Evolutionary conservation across 2,113 vertebrate genomes (phyloP).

Genomic region (Upupa epops): DNA sequence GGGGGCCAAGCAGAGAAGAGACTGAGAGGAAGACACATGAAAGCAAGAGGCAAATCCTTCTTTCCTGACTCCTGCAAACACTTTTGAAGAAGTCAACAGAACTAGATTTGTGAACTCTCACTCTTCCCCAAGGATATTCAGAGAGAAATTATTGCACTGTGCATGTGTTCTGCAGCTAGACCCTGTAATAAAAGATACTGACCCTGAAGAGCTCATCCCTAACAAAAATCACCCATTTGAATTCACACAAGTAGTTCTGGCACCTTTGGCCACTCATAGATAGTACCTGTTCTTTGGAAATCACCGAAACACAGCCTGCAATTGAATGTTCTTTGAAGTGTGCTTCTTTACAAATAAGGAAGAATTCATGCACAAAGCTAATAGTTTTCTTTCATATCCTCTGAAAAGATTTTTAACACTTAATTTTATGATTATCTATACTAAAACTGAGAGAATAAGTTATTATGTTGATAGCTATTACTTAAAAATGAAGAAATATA

Average conservation of each 20-base stretch:
- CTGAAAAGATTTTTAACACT: not conserved
- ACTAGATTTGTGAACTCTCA: not conserved
- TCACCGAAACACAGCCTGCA: not conserved
- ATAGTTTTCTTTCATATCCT: not conserved
- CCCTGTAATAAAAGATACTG: conserved; percentile 28
- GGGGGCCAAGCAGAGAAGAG: not conserved
- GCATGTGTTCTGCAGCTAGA: not conserved
- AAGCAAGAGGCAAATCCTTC: not conserved
- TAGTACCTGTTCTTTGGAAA: not conserved
- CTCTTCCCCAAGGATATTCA: not conserved
- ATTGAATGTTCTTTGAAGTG: not conserved
- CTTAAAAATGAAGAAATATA: not conserved
- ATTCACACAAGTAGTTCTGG: not conserved
- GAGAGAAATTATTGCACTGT: not conserved
- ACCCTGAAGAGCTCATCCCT: conserved; percentile 19
- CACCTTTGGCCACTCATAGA: not conserved
- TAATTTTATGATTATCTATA: not conserved
- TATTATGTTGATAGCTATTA: not conserved
- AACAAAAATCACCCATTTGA: conserved; percentile 12
- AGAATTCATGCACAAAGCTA: not conserved
- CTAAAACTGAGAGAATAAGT: not conserved
- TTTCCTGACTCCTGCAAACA: not conserved
- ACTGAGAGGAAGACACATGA: not conserved
- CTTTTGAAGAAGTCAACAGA: not conserved
- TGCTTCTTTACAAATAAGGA: not conserved